Conservation (phyloP, 2,113 vertebrate species). For the Phoenicopterus ruber region DNA sequence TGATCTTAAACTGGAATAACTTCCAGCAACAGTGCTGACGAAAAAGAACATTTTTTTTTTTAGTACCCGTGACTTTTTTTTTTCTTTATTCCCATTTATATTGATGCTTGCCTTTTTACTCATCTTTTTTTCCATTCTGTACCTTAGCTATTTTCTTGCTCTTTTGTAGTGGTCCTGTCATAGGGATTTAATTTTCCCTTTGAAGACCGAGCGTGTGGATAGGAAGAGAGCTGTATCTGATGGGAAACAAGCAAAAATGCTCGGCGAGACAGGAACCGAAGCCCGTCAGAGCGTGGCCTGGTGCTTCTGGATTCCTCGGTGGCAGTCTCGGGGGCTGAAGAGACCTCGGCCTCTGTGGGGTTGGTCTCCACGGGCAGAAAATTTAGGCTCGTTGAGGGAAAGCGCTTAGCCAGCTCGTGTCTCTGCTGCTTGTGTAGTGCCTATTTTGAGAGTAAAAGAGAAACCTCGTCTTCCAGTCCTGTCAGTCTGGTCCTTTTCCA, state of each 20-base stretch:
- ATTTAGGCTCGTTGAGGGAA: neutral
- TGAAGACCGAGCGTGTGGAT: neutral
- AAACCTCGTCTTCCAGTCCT: neutral
- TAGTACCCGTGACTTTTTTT: neutral
- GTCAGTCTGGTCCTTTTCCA: neutral
- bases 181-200: neutral
- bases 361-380: neutral
- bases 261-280: neutral
- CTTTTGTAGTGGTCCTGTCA: neutral
- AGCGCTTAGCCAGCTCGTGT: neutral
- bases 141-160: neutral
- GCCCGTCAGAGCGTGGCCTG: neutral
- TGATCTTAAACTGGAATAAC: constrained; percentile 33
- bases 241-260: neutral
- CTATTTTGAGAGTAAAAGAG: neutral
- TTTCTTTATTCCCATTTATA: neutral
- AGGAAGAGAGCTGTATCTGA: neutral
- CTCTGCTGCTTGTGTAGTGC: neutral
- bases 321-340: neutral
- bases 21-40: neutral
- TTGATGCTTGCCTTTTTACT: neutral
- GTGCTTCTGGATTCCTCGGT: neutral
- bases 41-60: neutral
- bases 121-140: neutral
- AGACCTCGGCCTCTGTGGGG: neutral